Evolutionary conservation across 2,888 invertebrate genomes (phyloP).

Genomic region (Electrophaes corylata): DNA sequence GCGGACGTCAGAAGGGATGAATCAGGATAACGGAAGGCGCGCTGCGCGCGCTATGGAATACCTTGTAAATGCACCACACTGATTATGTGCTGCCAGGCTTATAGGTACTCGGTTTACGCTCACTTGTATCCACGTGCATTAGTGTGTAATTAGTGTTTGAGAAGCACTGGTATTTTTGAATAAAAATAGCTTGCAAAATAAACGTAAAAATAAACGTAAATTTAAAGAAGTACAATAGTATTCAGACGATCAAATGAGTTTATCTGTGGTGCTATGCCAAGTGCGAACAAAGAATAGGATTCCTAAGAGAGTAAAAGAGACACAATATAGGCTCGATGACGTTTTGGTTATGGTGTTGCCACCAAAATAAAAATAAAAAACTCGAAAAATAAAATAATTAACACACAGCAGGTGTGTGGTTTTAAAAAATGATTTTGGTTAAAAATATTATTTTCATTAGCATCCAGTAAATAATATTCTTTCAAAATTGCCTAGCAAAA

Average conservation of each 20-base stretch:
- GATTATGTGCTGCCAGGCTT: too few relatives aligned
- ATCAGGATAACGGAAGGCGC: too few relatives aligned
- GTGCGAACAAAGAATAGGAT: background rate
- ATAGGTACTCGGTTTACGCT: too few relatives aligned
- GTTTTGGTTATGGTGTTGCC: constrained; percentile 48
- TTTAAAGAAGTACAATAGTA: too few relatives aligned
- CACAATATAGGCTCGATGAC: constrained; percentile 27
- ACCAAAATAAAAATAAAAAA: constrained; percentile 28
- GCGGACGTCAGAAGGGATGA: too few relatives aligned
- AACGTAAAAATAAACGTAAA: too few relatives aligned
- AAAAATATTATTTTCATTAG: constrained; percentile 65
- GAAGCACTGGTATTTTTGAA: too few relatives aligned
- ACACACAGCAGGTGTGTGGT: constrained; percentile 72
- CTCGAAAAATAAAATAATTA: constrained; percentile 52
- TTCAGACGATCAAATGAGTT: background rate
- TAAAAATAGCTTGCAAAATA: too few relatives aligned
- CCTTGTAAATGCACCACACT: too few relatives aligned
- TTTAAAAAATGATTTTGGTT: constrained; percentile 77
- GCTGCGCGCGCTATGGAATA: too few relatives aligned
- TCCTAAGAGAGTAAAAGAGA: constrained; percentile 13
- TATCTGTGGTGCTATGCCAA: background rate
- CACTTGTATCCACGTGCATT: too few relatives aligned
- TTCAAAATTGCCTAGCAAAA: constrained; percentile 9
- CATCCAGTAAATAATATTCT: constrained; percentile 41
- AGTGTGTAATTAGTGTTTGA: too few relatives aligned